phyloP scores from a whole-genome alignment of 2,113 vertebrate species.

The Zosterops pallidus region DNA sequence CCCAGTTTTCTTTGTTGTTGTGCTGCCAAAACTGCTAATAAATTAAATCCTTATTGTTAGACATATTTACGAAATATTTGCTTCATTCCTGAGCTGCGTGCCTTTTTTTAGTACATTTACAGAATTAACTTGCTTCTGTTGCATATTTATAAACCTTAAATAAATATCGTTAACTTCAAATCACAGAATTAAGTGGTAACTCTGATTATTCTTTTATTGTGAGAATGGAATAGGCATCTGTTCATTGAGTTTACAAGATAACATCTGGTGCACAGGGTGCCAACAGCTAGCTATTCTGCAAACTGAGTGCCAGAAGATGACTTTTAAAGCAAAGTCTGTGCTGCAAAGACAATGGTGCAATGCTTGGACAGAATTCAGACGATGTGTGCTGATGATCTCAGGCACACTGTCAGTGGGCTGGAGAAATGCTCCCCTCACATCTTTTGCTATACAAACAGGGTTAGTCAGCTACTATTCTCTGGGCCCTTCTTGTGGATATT shows the following conservation, averaged over 20 bases:
- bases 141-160: constrained; percentile 39
- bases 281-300: constrained; percentile 7
- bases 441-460: neutral
- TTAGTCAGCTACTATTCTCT: neutral
- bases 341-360: constrained; percentile 8
- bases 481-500: neutral
- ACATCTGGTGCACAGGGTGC: constrained; percentile 17
- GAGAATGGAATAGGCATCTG: neutral
- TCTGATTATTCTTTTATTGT: constrained; percentile 8
- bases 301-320: neutral
- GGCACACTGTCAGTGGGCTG: rapidly evolving
- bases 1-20: neutral
- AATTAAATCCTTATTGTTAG: constrained; percentile 44
- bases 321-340: constrained; percentile 3
- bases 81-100: neutral
- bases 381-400: neutral
- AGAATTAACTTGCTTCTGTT: neutral
- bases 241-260: constrained; percentile 30
- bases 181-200: constrained; percentile 28
- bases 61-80: constrained; percentile 1
- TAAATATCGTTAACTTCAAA: neutral
- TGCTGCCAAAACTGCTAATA: constrained; percentile 48
- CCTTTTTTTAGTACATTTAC: neutral
- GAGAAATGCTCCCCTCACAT: rapidly evolving
- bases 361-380: constrained; percentile 18